A percentile compares a stretch with the other conserved stretches of the same genome.
phyloP scores from a whole-genome alignment of 1,140 invertebrate genomes.

The Drosophila guanche region DNA sequence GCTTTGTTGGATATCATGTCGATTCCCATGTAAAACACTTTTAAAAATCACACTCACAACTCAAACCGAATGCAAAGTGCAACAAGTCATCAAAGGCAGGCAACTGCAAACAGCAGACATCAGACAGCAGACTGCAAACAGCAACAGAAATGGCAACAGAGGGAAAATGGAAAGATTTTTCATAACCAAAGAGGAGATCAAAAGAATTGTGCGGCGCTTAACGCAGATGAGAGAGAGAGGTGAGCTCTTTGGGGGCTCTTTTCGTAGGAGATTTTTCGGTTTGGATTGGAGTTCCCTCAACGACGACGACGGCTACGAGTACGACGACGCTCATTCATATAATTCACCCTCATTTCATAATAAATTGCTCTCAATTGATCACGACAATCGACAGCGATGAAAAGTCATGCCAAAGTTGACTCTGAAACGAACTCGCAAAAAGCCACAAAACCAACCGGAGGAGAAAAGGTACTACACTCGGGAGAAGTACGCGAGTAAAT shows the following conservation, averaged over 20 bases:
- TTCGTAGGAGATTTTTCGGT: conserved; percentile 8
- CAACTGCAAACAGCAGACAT: conserved; percentile 1
- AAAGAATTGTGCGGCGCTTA: conserved; percentile 80
- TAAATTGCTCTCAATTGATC: conserved; percentile 84
- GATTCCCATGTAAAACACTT: conserved; percentile 82
- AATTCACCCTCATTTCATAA: conserved; percentile 84
- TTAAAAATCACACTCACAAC: conserved; percentile 82
- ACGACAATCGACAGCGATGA: conserved; percentile 83
- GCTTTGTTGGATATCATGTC: conserved; percentile 55
- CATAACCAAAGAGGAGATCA: conserved; percentile 73
- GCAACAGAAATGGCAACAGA: conserved; percentile 21
- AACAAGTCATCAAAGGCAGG: no score
- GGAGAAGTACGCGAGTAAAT: conserved; percentile 41
- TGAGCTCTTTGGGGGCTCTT: conserved; percentile 6
- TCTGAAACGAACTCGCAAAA: conserved; percentile 65
- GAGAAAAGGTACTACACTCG: no score
- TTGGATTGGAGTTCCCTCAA: conserved; percentile 43
- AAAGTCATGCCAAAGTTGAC: conserved; percentile 83
- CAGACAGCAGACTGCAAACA: not conserved
- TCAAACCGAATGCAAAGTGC: conserved; percentile 78
- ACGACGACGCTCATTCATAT: conserved; percentile 78
- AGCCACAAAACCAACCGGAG: conserved; percentile 32
- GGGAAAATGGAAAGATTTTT: conserved; percentile 69
- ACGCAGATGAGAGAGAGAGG: conserved; percentile 29
- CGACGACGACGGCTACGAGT: conserved; percentile 33